phyloP scores from a whole-genome alignment of 2,888 invertebrate species.

The Lamellibrachia satsuma region DNA sequence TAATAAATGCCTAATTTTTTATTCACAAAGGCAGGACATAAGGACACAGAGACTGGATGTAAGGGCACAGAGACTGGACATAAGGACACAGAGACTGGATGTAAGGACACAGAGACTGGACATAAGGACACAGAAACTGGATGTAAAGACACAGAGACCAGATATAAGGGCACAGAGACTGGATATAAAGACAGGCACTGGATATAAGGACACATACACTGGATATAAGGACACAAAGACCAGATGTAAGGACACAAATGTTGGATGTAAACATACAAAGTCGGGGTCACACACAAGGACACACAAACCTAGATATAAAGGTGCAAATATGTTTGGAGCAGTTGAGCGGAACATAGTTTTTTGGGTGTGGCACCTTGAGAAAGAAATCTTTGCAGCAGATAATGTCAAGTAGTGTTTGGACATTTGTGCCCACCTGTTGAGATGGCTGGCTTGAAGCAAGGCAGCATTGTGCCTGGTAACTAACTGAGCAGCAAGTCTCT shows the following conservation, averaged over 20 bases:
- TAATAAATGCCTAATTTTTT: no score
- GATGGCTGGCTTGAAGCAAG: neutral
- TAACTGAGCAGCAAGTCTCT: neutral
- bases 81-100: neutral
- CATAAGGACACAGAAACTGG: neutral
- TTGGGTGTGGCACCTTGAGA: neutral
- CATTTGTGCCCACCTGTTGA: neutral
- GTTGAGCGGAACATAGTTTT: neutral
- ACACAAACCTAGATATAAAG: no score
- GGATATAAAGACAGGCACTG: neutral
- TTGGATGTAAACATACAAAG: neutral
- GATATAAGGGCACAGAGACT: neutral
- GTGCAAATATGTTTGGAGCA: no score
- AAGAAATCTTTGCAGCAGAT: neutral
- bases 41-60: neutral
- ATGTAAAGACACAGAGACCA: neutral
- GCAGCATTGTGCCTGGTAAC: neutral
- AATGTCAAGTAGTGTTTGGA: neutral
- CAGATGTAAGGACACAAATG: neutral
- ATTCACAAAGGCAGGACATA: neutral
- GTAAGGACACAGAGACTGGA: neutral
- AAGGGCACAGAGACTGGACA: neutral
- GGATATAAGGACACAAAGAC: no score
- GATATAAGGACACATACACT: neutral
- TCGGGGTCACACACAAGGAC: neutral